These are phyloP conservation scores for Poicephalus gulielmi DNA, from an alignment of 2,113 vertebrate genomes.

Conservation along the genomic window DNA sequence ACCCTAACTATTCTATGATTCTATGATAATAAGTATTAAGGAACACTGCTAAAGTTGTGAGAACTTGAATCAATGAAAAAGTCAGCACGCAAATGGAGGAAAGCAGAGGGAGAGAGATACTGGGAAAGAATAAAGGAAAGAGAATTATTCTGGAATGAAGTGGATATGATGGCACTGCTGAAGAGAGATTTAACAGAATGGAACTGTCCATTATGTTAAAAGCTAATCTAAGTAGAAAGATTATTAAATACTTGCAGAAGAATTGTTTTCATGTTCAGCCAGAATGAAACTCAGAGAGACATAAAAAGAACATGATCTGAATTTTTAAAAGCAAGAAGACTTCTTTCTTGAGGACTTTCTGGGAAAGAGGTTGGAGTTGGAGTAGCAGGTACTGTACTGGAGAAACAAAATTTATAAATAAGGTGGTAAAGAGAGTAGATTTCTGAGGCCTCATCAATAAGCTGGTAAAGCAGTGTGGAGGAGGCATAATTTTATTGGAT, in stretches of 20 bases:
- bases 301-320: not conserved
- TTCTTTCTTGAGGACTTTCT: not conserved
- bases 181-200: not conserved
- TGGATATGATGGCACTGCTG: not conserved
- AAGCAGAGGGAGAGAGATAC: not conserved
- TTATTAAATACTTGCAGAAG: constrained; percentile 29
- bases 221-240: constrained; percentile 16
- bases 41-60: not conserved
- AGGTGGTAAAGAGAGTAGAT: not conserved
- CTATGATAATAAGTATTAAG: not conserved
- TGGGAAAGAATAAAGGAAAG: not conserved
- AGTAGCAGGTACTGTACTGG: not conserved
- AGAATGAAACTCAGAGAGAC: not conserved
- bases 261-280: constrained; percentile 16
- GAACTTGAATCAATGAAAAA: not conserved
- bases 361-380: not conserved
- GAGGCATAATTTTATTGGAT: not conserved
- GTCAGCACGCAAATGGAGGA: not conserved
- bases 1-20: too few species aligned
- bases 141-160: not conserved
- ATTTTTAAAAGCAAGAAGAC: not conserved
- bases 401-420: not conserved
- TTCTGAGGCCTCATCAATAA: not conserved
- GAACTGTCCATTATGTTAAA: constrained; percentile 15
- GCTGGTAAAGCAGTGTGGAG: not conserved